Conservation (phyloP, 2,888 invertebrate genomes). For the Anodontia alba region DNA sequence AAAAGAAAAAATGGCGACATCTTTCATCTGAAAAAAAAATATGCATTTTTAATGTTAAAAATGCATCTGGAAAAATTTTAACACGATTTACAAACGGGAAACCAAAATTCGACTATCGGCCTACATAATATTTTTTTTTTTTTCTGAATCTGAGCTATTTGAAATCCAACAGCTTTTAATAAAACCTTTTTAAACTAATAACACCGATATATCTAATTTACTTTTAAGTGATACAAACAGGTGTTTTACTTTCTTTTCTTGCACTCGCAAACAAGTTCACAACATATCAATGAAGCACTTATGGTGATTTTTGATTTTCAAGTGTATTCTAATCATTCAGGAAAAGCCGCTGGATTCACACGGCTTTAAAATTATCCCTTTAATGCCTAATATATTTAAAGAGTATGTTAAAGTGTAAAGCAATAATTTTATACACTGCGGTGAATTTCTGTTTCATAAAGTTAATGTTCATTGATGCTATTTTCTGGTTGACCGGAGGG, state of each 20-base stretch:
- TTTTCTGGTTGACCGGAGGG: conserved; percentile 5
- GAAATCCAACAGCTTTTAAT: too few relatives aligned
- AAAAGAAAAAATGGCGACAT: too few relatives aligned
- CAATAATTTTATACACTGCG: conserved; percentile 12
- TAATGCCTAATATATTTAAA: neutral
- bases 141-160: too few relatives aligned
- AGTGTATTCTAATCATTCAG: neutral
- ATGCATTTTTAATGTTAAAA: too few relatives aligned
- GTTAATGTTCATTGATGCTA: neutral
- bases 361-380: neutral
- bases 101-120: too few relatives aligned
- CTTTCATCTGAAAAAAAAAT: too few relatives aligned
- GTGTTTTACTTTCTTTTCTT: neutral
- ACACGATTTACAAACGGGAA: too few relatives aligned
- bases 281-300: neutral
- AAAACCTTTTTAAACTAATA: too few relatives aligned
- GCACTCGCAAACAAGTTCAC: neutral
- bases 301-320: neutral
- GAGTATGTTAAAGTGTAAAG: conserved; percentile 8
- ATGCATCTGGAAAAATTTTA: too few relatives aligned
- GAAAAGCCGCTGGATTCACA: neutral
- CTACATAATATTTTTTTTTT: too few relatives aligned
- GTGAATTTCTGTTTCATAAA: conserved; percentile 12
- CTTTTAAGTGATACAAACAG: neutral
- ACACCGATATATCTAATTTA: neutral